Percentiles rank a stretch among this genome's conserved stretches.
phyloP scores from a whole-genome alignment of 2,113 vertebrate genomes.

The Elachura formosa region DNA sequence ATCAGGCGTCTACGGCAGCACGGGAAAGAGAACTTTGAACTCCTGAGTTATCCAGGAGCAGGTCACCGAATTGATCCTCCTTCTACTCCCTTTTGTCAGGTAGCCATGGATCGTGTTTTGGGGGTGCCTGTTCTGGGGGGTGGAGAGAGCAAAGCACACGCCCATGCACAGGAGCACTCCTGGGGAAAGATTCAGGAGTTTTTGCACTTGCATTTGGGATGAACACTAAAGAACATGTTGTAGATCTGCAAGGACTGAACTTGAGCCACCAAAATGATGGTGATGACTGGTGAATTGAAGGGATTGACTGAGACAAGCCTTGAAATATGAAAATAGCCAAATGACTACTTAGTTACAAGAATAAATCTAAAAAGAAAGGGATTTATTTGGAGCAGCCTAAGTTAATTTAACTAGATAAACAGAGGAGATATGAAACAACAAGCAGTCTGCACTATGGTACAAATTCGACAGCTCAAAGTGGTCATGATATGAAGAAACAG shows the following conservation, averaged over 20 bases:
- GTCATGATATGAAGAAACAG: neutral
- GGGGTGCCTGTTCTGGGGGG: slow-evolving; percentile 62
- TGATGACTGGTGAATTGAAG: slow-evolving; percentile 7
- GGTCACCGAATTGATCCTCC: slow-evolving; percentile 69
- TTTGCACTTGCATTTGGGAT: slow-evolving; percentile 64
- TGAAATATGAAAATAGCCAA: neutral
- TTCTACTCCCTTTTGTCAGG: slow-evolving; percentile 60
- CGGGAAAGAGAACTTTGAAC: slow-evolving; percentile 63
- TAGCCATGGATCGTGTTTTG: slow-evolving; percentile 58
- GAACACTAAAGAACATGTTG: neutral
- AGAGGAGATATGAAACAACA: neutral
- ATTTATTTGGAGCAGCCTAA: neutral
- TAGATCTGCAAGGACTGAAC: slow-evolving; percentile 6
- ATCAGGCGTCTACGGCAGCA: slow-evolving; percentile 50
- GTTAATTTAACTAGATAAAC: neutral
- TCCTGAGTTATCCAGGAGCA: slow-evolving; percentile 67
- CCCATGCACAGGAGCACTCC: slow-evolving; percentile 68
- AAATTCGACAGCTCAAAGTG: neutral
- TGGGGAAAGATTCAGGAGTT: slow-evolving; percentile 73
- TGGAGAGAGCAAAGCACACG: slow-evolving; percentile 65
- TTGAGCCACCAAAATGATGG: neutral
- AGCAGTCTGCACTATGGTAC: neutral
- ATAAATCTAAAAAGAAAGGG: neutral
- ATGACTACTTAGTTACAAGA: neutral
- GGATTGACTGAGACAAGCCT: slow-evolving; percentile 8